A percentile compares a stretch with the other conserved stretches of the same genome.
Evolutionary conservation across 2,113 vertebrate genomes (phyloP).

Genomic region (Misgurnus mizolepis): DNA sequence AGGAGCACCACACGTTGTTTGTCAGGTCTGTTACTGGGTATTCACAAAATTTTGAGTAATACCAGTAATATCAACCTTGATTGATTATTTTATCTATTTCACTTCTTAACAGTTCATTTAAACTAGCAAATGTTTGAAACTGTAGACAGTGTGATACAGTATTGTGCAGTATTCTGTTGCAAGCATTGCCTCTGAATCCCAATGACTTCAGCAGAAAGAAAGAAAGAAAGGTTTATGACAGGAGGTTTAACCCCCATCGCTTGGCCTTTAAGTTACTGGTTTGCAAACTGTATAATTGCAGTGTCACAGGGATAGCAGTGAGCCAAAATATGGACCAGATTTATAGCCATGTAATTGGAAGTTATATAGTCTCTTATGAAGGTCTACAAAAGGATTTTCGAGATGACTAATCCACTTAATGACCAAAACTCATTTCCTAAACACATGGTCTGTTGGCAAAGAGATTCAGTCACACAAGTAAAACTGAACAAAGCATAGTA

Average conservation of each 20-base stretch:
- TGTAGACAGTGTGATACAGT: neutral
- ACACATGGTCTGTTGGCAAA: constrained; percentile 23
- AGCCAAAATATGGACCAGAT: constrained; percentile 51
- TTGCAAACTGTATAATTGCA: constrained; percentile 20
- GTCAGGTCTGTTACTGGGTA: constrained; percentile 9
- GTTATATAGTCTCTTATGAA: constrained; percentile 62
- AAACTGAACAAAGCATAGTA: neutral
- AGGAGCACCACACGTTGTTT: constrained; percentile 1
- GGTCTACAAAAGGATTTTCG: constrained; percentile 54
- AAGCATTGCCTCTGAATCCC: constrained; percentile 7
- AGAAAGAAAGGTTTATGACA: constrained; percentile 22
- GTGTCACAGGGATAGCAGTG: constrained; percentile 7
- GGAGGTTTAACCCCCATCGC: neutral
- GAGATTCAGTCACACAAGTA: constrained; percentile 34
- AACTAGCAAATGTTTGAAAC: neutral
- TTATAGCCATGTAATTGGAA: constrained; percentile 57
- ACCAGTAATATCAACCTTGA: too few species aligned
- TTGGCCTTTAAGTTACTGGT: constrained; percentile 17
- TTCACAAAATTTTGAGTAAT: neutral
- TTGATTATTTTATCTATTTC: too few species aligned
- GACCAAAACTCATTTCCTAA: constrained; percentile 55
- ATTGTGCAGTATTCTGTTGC: neutral
- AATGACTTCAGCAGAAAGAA: constrained; percentile 21
- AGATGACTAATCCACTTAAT: constrained; percentile 62
- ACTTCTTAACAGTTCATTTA: too few species aligned